Evolutionary conservation across 2,113 vertebrate genomes (phyloP).

Genomic region (Oreochromis niloticus): DNA sequence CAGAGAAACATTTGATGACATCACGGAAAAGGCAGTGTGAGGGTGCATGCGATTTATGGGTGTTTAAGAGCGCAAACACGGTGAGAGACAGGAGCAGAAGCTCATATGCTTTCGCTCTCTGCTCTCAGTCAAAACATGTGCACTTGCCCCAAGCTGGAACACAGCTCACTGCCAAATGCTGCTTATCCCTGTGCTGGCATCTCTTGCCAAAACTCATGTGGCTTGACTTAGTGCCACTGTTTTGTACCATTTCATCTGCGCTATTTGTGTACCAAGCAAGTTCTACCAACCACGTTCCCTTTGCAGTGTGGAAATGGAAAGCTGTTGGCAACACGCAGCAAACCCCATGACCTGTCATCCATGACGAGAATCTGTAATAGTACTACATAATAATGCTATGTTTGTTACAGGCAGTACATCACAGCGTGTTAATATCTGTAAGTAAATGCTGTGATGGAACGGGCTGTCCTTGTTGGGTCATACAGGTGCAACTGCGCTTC

Average conservation of each 20-base stretch:
- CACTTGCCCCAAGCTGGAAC: background rate
- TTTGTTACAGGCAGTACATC: background rate
- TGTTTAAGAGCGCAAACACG: background rate
- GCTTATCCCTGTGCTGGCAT: constrained; percentile 27
- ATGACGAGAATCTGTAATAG: background rate
- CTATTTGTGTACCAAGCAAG: constrained; percentile 14
- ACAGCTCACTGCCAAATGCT: constrained; percentile 21
- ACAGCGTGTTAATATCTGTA: background rate
- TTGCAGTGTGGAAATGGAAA: constrained; percentile 19
- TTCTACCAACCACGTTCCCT: background rate
- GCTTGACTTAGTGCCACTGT: constrained; percentile 32
- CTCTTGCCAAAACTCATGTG: constrained; percentile 25
- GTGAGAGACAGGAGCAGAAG: background rate
- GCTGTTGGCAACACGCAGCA: background rate
- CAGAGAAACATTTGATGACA: constrained; percentile 28
- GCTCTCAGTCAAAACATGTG: background rate
- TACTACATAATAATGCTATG: background rate
- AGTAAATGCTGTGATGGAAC: constrained; percentile 16
- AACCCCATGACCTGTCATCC: constrained; percentile 1
- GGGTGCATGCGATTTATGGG: background rate
- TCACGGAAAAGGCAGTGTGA: constrained; percentile 42
- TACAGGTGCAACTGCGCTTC: background rate
- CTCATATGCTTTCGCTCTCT: background rate
- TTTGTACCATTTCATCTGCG: background rate
- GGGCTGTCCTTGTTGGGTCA: background rate